Base-by-base conservation (phyloP, 2,113 vertebrate genomes). In the Notothenia coriiceps region DNA sequence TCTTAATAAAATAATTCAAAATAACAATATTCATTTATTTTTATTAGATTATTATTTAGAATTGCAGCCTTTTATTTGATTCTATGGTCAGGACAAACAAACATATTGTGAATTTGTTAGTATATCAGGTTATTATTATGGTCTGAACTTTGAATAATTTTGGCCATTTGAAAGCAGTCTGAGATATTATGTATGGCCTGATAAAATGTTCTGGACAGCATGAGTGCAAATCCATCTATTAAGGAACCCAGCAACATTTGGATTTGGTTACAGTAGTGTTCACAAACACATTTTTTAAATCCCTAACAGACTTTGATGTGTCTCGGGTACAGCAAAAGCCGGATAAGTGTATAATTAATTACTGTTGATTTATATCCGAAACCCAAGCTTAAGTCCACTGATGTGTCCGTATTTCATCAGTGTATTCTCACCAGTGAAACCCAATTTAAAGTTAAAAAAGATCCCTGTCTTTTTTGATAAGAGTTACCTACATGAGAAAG, bases 401-500 rank as follows among this genome's bases (percentile, higher is more conserved):
- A 22, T 5, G 5, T 50, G 25, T 13, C 1, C 65, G 9, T 17
- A 54, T 35, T 20, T 43, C 50, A n/a, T 67, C 49, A 61, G 56
- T 29, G 11, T 62, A 22, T 43, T n/a, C 1, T n/a, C 56, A 50
- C 51, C 4, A 13, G 18, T 20, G 29, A 25, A 52, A 51, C 18
- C 60, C 12, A 4, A 33, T 10, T 17, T 17, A n/a, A 15, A 54
- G 46, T 20, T 4, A 9, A 66, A 18, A 20, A 4, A 9, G 13
- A 13, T 15, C 7, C 65, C 18, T 11, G 12, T 54, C 66, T 54
- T 50, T 62, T 51, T 50, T 62, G 18, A 61, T 22, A 22, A 63
- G 6, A 15, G n/a, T 64, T 35, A 75, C 56, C 40, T 20, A 56
- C 61, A 65, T 14, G 25, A 55, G 15, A 22, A 65, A 43, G 61